A percentile compares a stretch with the other conserved stretches of the same genome.
phyloP scores from a whole-genome alignment of 2,113 vertebrate species.

The Podarcis raffonei region DNA sequence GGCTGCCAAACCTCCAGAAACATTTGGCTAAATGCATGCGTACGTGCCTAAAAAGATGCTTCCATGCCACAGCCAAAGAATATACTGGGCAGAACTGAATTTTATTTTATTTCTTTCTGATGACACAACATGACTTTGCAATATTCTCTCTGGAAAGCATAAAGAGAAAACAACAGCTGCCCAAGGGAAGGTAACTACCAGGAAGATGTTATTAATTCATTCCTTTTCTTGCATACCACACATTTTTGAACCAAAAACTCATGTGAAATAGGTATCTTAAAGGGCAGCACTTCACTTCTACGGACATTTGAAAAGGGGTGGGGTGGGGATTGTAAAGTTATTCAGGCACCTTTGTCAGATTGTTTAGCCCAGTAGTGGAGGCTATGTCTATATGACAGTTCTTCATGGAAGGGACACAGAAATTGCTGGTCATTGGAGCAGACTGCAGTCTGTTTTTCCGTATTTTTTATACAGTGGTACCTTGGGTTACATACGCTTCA shows the following conservation, averaged over 20 bases:
- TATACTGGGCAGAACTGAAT: background rate
- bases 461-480: no score
- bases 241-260: background rate
- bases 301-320: background rate
- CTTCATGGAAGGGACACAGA: background rate
- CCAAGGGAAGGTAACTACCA: constrained; percentile 10
- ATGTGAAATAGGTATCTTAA: background rate
- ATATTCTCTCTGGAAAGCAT: constrained; percentile 19
- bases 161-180: constrained; percentile 3
- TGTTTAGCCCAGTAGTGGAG: background rate
- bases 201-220: constrained; percentile 19
- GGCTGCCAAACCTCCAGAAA: background rate
- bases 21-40: background rate
- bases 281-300: background rate
- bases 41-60: background rate
- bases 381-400: background rate
- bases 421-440: background rate
- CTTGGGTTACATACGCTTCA: no score
- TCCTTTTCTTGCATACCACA: constrained; percentile 16
- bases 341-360: background rate
- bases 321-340: background rate
- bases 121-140: constrained; percentile 11
- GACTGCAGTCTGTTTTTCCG: no score
- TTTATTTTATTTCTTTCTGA: background rate
- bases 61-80: background rate